Conservation (phyloP, 2,888 invertebrate species). For the Acleris sparsana region DNA sequence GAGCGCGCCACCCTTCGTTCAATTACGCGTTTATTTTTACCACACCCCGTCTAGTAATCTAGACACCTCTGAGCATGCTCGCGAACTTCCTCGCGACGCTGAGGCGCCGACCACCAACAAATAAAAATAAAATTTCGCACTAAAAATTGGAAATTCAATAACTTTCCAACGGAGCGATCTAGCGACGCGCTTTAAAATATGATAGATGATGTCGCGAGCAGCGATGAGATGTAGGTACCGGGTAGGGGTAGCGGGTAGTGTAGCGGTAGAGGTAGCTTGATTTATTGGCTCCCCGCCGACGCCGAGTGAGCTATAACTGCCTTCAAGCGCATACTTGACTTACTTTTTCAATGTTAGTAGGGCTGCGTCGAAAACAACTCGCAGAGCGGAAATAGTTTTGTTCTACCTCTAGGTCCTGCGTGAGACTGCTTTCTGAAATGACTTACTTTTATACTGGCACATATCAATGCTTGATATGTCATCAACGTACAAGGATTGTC, state of each 20-base stretch:
- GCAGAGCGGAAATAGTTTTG: slow-evolving; percentile 4
- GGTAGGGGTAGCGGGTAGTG: slow-evolving; percentile 9
- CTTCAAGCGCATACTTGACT: slow-evolving; percentile 31
- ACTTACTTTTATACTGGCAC: too few species aligned
- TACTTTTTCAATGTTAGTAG: slow-evolving; percentile 26
- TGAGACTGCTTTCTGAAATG: not conserved
- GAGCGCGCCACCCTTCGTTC: slow-evolving; percentile 16
- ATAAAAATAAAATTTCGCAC: slow-evolving; percentile 48
- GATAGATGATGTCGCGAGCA: slow-evolving; percentile 51
- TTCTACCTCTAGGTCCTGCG: slow-evolving; percentile 3
- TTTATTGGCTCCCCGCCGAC: slow-evolving; percentile 29
- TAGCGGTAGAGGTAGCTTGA: slow-evolving; percentile 22
- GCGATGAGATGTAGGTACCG: slow-evolving; percentile 9
- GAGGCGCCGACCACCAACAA: slow-evolving; percentile 50
- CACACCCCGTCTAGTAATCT: not conserved
- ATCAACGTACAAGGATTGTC: too few species aligned
- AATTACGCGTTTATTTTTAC: slow-evolving; percentile 26
- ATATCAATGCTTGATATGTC: too few species aligned
- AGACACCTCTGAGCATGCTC: too few species aligned
- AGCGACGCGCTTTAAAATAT: slow-evolving; percentile 54
- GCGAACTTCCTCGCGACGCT: slow-evolving; percentile 25
- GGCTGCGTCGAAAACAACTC: slow-evolving; percentile 24
- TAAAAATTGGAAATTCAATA: slow-evolving; percentile 65
- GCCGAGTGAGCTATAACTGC: slow-evolving; percentile 34
- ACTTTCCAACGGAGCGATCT: slow-evolving; percentile 51